Conservation (phyloP, 2,113 vertebrate species). For the Ifrita kowaldi region DNA sequence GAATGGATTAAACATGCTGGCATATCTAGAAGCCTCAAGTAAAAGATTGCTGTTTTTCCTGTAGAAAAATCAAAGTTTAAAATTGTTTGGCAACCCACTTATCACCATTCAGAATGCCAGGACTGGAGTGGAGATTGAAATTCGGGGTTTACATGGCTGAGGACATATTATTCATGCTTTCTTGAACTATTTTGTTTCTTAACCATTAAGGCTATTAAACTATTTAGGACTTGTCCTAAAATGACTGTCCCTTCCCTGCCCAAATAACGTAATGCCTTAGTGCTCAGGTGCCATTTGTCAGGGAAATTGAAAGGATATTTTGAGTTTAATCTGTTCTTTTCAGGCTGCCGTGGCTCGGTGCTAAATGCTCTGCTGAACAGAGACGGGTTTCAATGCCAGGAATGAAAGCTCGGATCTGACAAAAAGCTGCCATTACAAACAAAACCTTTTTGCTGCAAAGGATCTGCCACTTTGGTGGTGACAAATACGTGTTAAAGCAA, state of each 20-base stretch:
- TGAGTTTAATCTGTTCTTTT: background rate
- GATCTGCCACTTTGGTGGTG: background rate
- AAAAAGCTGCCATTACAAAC: background rate
- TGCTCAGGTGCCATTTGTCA: background rate
- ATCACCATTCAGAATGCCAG: background rate
- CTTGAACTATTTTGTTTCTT: background rate
- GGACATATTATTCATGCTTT: background rate
- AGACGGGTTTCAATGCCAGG: background rate
- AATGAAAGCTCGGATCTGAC: background rate
- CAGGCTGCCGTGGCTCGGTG: background rate
- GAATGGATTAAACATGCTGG: background rate
- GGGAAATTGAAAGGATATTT: background rate
- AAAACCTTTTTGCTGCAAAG: background rate
- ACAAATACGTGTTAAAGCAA: background rate
- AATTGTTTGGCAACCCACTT: background rate
- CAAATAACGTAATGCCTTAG: background rate
- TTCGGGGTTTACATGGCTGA: background rate
- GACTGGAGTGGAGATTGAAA: background rate
- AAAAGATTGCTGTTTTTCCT: background rate
- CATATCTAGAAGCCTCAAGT: background rate
- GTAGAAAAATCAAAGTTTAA: background rate
- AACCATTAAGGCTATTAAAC: background rate
- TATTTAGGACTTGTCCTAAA: background rate
- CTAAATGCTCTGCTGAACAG: background rate
- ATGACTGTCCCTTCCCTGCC: background rate